Conservation (phyloP, 2,888 invertebrate genomes). For the Drosophila paranaensis region DNA sequence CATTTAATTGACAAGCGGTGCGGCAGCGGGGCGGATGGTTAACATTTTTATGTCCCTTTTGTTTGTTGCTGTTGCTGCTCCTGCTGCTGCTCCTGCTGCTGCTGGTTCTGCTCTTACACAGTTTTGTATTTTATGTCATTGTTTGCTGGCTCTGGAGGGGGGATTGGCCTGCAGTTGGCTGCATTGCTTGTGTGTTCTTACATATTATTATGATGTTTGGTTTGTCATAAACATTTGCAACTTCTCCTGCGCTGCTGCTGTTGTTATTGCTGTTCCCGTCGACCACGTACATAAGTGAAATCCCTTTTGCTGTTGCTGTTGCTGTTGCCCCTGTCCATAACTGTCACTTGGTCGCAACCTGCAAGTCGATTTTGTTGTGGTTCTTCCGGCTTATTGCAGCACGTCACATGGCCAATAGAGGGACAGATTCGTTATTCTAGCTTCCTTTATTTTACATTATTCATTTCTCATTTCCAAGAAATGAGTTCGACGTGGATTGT, state of each 20-base stretch:
- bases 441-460: neutral
- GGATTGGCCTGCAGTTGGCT: constrained; percentile 44
- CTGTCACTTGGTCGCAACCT: constrained; percentile 5
- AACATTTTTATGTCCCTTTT: constrained; percentile 33
- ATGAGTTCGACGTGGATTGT: neutral
- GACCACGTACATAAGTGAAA: constrained; percentile 43
- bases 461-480: neutral
- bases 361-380: constrained; percentile 26
- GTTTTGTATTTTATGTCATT: constrained; percentile 52
- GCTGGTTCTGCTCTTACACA: constrained; percentile 27
- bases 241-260: constrained; percentile 47
- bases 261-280: constrained; percentile 5
- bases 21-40: constrained; percentile 28
- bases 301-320: constrained; percentile 17
- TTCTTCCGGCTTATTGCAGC: constrained; percentile 12
- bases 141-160: constrained; percentile 26
- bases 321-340: neutral
- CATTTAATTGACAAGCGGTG: constrained; percentile 74
- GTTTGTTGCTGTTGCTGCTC: constrained; percentile 21
- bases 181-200: constrained; percentile 54
- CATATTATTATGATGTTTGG: constrained; percentile 76
- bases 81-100: constrained; percentile 12
- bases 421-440: constrained; percentile 3
- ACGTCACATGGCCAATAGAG: constrained; percentile 7
- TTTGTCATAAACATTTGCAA: constrained; percentile 80